Conservation (phyloP, 2,888 invertebrate species). For the Rutpela maculata region DNA sequence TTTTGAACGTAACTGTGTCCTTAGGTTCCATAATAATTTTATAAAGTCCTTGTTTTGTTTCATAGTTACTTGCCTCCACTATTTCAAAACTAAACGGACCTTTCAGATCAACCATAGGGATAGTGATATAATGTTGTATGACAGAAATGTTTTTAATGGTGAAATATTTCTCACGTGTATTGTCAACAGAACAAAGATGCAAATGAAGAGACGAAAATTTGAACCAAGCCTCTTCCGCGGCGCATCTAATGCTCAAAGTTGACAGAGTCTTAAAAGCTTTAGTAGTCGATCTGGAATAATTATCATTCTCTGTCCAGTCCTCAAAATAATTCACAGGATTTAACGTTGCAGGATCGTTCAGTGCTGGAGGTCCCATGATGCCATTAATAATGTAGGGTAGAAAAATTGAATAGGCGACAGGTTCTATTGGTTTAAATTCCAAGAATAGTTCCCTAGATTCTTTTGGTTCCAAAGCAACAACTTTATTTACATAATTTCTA, state of each 20-base stretch:
- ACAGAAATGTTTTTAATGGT: conserved; percentile 46
- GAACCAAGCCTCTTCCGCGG: conserved; percentile 54
- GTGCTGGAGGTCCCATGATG: conserved; percentile 76
- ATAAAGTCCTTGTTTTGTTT: conserved; percentile 12
- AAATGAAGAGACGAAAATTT: conserved; percentile 50
- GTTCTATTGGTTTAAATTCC: conserved; percentile 72
- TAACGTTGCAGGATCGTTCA: conserved; percentile 58
- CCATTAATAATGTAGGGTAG: conserved; percentile 79
- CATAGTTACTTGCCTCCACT: background rate
- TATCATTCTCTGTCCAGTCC: background rate
- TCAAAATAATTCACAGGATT: conserved; percentile 48
- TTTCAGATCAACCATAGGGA: conserved; percentile 21
- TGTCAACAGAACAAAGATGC: conserved; percentile 31
- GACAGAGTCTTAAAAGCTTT: conserved; percentile 42
- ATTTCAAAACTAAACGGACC: conserved; percentile 29
- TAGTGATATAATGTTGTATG: conserved; percentile 11
- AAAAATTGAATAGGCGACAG: conserved; percentile 77
- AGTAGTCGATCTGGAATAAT: background rate
- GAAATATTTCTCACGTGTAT: conserved; percentile 29
- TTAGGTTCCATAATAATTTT: conserved; percentile 52
- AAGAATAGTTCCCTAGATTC: conserved; percentile 67
- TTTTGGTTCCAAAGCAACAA: conserved; percentile 62
- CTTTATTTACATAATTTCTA: conserved; percentile 47
- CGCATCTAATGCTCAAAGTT: conserved; percentile 57
- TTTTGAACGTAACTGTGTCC: conserved; percentile 60